Evolutionary conservation across 1,140 invertebrate genomes (phyloP), one percentile per base, ranked within the genome.

Genomic region (Cotesia vestalis): DNA sequence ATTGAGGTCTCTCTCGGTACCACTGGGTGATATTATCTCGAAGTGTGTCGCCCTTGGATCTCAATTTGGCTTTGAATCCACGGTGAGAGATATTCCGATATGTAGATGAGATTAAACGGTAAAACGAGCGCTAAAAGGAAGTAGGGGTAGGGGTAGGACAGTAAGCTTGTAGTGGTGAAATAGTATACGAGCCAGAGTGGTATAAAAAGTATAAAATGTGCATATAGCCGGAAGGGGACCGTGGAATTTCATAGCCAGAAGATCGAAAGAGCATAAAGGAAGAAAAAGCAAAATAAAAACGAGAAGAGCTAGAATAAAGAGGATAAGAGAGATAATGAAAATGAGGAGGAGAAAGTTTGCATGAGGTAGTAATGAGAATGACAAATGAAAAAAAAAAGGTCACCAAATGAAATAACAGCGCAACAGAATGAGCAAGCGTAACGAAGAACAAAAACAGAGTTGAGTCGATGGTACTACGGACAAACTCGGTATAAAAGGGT

Each of bases 31-130:
- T 59, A 20, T 59, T 59, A 59, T 59, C 57, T 59, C 27, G 8
- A 8, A 59, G 57, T 17, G 57, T 59, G 57, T 59, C 57, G 2
- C 20, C 17, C 17, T 20, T 11, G 11, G 40, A 46, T 46, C 40
- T 46, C 40, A 46, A 46, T 46, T 46, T 46, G 11, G 40, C 35
- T 62, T 62, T 36, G 35, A 62, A 36, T 38, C 34, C 9, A 14
- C n/a, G 3, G 5, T 6, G 12, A 36, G 60, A 62, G 35, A 62
- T 62, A 62, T 62, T 62, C 60, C 35, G 60, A 62, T 62, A 62
- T 66, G 40, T 12, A 51, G 63, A 53, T 52, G 63, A 61, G 57
- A 27, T 62, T 17, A 12, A 66, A 75, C 69, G 52, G 69, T 69
- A 46, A 66, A 71, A 66, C 51, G n/a, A 68, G 12, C 14, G 17